Conservation (phyloP, 1,140 invertebrate species). For the Drosophila ogumai region DNA sequence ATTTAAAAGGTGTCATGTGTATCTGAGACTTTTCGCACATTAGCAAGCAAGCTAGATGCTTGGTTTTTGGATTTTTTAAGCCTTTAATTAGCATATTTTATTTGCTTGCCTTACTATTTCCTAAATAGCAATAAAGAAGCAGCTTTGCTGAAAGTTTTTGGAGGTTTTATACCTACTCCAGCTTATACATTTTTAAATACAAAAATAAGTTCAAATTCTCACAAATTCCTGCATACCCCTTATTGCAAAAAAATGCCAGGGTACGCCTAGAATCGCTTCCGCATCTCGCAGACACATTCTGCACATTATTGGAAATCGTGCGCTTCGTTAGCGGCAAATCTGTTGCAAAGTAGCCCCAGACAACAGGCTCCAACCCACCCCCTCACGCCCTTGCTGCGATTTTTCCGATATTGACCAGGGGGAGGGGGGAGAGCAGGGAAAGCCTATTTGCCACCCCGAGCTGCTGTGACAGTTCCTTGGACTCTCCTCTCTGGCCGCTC, state of each 20-base stretch:
- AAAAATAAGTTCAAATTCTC: no score
- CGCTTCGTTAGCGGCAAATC: slow-evolving; percentile 79
- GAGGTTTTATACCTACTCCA: no score
- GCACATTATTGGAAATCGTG: slow-evolving; percentile 74
- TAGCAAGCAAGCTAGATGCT: background rate
- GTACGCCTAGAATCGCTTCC: slow-evolving; percentile 20
- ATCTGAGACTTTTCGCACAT: background rate
- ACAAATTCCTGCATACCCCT: background rate
- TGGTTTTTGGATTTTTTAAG: background rate
- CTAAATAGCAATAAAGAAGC: background rate
- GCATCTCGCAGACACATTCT: slow-evolving; percentile 52
- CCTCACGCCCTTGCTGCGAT: background rate
- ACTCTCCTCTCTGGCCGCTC: background rate
- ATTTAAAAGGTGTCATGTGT: background rate
- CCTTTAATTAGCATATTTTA: slow-evolving; percentile 1
- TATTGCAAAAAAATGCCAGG: background rate
- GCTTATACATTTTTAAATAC: no score
- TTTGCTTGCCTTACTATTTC: background rate
- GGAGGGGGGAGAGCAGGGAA: no score
- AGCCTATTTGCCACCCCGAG: slow-evolving; percentile 31
- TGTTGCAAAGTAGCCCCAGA: slow-evolving; percentile 75
- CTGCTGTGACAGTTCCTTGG: no score
- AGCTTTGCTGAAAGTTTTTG: no score
- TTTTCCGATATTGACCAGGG: slow-evolving; percentile 29
- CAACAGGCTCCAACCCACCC: background rate